A percentile compares a stretch with the other conserved stretches of the same genome.
phyloP scores from a whole-genome alignment of 2,113 vertebrate genomes.

The Cochlearius cochlearius region DNA sequence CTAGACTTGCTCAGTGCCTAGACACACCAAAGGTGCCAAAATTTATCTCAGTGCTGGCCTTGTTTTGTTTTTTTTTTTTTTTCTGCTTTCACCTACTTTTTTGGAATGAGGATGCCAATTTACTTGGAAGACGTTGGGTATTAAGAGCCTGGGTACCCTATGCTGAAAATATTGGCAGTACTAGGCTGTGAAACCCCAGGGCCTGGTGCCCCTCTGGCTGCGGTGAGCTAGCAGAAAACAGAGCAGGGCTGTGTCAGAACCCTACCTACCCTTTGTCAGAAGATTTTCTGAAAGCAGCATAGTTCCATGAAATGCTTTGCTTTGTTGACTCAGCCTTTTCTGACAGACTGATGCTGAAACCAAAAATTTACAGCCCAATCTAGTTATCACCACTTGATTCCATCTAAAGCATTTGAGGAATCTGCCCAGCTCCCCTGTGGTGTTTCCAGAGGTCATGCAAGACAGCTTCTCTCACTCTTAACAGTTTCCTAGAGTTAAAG shows the following conservation, averaged over 20 bases:
- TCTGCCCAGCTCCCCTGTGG: not conserved
- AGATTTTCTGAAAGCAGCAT: not conserved
- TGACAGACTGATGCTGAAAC: not conserved
- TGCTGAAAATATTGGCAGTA: not conserved
- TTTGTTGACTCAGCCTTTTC: not conserved
- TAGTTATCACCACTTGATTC: not conserved
- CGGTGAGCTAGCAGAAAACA: not conserved
- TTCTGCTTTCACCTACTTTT: not conserved
- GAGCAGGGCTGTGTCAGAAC: not conserved
- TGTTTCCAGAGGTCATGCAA: not conserved
- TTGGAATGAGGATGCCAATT: not conserved
- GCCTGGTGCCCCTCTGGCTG: fast-evolving
- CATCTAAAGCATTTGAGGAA: not conserved
- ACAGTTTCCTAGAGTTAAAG: not conserved
- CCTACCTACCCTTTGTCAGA: not conserved
- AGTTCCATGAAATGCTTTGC: not conserved
- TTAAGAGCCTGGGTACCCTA: not conserved
- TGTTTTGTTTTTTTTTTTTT: not conserved
- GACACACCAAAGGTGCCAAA: not conserved
- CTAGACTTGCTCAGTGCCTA: not conserved
- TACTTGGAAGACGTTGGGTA: not conserved
- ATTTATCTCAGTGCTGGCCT: not conserved
- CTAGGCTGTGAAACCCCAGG: not conserved
- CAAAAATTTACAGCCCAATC: not conserved
- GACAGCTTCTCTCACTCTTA: not conserved